phyloP scores from a whole-genome alignment of 2,888 invertebrate species.

The Meiosimyza platycephala region DNA sequence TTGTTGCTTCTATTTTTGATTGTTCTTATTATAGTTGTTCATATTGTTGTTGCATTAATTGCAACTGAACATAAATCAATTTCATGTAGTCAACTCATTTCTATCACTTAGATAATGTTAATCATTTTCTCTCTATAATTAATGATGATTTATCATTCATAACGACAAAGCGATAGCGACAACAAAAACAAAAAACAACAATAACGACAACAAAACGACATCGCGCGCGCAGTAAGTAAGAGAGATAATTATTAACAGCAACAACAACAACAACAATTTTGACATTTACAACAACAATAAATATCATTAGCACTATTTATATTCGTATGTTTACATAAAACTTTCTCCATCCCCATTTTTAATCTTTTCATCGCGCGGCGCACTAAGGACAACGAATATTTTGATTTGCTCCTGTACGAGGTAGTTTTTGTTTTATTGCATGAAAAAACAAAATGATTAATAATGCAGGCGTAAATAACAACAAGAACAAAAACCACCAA shows the following conservation, averaged over 20 bases:
- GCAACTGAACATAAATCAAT: slow-evolving; percentile 17
- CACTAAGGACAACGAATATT: too few species aligned
- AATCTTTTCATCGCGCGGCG: too few species aligned
- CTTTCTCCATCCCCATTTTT: too few species aligned
- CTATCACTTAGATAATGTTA: slow-evolving; percentile 28
- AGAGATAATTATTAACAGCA: background rate
- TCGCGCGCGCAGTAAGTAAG: too few species aligned
- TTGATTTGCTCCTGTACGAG: too few species aligned
- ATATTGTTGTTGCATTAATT: background rate
- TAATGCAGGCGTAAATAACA: too few species aligned
- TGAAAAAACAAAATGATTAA: too few species aligned
- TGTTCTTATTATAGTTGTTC: background rate
- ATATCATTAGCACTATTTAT: slow-evolving; percentile 21
- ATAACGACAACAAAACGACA: background rate
- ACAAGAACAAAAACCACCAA: too few species aligned
- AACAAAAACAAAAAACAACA: background rate
- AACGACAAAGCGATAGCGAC: slow-evolving; percentile 3
- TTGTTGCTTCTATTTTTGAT: background rate
- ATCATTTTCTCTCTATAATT: slow-evolving; percentile 30
- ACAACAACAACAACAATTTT: too few species aligned
- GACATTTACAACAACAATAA: background rate
- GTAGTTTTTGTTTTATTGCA: too few species aligned
- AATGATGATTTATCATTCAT: slow-evolving; percentile 33
- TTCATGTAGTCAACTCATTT: slow-evolving; percentile 10
- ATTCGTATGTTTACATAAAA: background rate